Evolutionary conservation across 2,113 vertebrate genomes (phyloP).

Genomic region (Pongo pygmaeus): DNA sequence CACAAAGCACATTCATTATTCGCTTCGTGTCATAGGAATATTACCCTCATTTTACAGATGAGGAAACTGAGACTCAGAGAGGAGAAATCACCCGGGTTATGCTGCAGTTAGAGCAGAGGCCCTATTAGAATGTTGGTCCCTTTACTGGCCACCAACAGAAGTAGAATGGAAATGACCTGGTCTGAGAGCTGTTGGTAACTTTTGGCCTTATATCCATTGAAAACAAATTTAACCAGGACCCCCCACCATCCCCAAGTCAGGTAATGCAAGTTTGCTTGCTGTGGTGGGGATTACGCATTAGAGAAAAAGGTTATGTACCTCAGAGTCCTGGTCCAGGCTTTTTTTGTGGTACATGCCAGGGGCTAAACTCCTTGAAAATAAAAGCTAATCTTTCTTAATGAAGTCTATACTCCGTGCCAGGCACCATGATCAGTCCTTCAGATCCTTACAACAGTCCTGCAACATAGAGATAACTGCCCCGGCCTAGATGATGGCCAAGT

Average conservation of each 20-base stretch:
- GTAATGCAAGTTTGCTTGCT: not conserved
- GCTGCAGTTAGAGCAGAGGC: not conserved
- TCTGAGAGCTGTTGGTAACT: not conserved
- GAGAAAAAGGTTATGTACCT: not conserved
- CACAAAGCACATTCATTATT: not conserved
- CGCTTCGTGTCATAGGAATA: not conserved
- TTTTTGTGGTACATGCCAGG: not conserved
- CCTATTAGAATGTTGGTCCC: not conserved
- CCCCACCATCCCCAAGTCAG: not conserved
- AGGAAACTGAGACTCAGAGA: not conserved
- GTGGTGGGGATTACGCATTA: not conserved
- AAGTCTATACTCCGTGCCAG: not conserved
- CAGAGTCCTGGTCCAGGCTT: not conserved
- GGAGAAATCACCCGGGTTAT: not conserved
- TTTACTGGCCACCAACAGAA: not conserved
- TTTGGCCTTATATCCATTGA: not conserved
- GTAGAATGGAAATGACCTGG: not conserved
- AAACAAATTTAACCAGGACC: not conserved
- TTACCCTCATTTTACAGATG: not conserved
- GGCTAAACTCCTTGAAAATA: not conserved
- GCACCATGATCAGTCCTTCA: not conserved
- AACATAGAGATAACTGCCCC: not conserved
- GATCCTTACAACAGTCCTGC: not conserved
- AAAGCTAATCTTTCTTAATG: not conserved
- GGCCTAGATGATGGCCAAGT: not conserved